Evolutionary conservation across 2,888 invertebrate genomes (phyloP), one percentile per base, ranked within the genome.

Genomic region (Thera obeliscata): DNA sequence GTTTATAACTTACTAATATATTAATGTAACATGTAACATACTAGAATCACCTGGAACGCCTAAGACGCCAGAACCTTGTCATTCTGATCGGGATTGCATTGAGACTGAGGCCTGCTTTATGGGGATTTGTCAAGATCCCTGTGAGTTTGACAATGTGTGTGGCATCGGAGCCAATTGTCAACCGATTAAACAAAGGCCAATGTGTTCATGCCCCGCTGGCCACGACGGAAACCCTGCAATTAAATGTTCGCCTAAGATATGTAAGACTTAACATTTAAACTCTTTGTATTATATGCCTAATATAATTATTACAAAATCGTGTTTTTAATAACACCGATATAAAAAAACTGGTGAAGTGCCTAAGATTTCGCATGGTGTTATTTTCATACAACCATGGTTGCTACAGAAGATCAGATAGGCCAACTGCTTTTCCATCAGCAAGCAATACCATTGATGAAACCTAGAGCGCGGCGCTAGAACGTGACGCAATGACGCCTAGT

Each of bases 51-150:
- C 95, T 81, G 96, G 95, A 87, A 94, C 94, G 87, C 94, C 95
- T 81, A 96, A 96, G 90, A 95, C 94, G 87, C 96, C 95, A 81
- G 96, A 96, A 90, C 96, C 96, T 83, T 97, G 97, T 94, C 95
- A 96, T 91, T 96, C 96, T 87, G 96, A 97, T 91, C 96, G 95
- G 85, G 96, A 97, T 92, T 97, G 97, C 94, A 96, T 96, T 91
- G 96, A 96, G 85, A 96, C 95, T 77, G 96, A 97, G 94, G 96
- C 97, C 83, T 97, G 97, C 92, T 96, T 96, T 91, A 96, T 96
- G 95, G 96, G 96, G 81, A 91, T 95, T 80, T 97, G 97, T 91
- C 96, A 96, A 88, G 96, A 97, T 91, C 97, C 97, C 78, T 97
- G 97, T 92, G 96, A 96, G 88, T 95, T 97, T 95, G 95, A 95